phyloP scores from a whole-genome alignment of 2,888 invertebrate genomes.

The Polydrusus tereticollis region DNA sequence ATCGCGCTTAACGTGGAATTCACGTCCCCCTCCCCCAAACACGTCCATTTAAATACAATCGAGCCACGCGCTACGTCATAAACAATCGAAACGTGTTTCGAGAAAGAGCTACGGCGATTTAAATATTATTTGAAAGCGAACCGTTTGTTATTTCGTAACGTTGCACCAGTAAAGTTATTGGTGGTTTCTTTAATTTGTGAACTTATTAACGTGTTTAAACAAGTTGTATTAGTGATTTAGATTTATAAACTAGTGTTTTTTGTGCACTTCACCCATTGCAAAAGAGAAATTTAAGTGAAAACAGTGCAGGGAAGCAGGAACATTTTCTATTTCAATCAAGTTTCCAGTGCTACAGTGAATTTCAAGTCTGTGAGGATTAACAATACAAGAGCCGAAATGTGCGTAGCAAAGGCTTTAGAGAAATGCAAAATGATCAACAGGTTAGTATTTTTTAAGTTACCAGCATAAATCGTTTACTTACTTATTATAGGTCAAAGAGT shows the following conservation, averaged over 20 bases:
- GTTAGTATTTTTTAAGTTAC: constrained; percentile 51
- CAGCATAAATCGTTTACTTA: not conserved
- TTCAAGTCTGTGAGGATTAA: constrained; percentile 42
- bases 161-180: constrained; percentile 3
- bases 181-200: not conserved
- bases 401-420: constrained; percentile 56
- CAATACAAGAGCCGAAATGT: constrained; percentile 52
- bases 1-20: constrained; percentile 38
- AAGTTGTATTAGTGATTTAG: not conserved
- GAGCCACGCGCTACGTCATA: constrained; percentile 20
- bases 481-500: too few relatives aligned
- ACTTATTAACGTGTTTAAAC: not conserved
- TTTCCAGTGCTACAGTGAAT: constrained; percentile 32
- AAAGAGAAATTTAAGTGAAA: not conserved
- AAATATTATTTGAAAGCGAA: not conserved
- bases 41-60: constrained; percentile 28
- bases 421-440: constrained; percentile 64
- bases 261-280: not conserved
- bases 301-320: not conserved
- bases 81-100: not conserved
- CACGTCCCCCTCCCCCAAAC: constrained; percentile 29
- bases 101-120: not conserved
- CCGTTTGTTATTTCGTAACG: constrained; percentile 29
- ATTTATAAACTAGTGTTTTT: not conserved
- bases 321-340: not conserved